A percentile compares a stretch with the other conserved stretches of the same genome.
Evolutionary conservation across 2,888 invertebrate genomes (phyloP).

Genomic region (Epicampocera succincta): DNA sequence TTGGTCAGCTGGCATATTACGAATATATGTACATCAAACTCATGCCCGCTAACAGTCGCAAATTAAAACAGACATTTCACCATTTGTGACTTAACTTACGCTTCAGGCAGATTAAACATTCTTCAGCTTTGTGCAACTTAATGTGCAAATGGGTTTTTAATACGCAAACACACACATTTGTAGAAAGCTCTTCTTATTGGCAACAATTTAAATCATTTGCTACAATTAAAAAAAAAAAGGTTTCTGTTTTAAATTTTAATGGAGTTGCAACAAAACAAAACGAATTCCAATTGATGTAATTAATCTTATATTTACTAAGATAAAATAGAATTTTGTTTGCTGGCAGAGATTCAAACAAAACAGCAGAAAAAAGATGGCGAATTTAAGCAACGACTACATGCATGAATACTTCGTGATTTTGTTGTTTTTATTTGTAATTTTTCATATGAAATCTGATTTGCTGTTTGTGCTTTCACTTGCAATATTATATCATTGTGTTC

Average conservation of each 20-base stretch:
- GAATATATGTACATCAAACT: no score
- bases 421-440: background rate
- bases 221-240: constrained; percentile 1
- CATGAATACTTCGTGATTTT: background rate
- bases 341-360: background rate
- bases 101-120: constrained; percentile 38
- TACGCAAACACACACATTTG: background rate
- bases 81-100: constrained; percentile 37
- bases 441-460: background rate
- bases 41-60: background rate
- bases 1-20: no score
- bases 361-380: constrained; percentile 1
- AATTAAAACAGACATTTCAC: constrained; percentile 5
- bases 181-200: background rate
- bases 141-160: background rate
- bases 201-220: constrained; percentile 9
- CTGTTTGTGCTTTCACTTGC: background rate
- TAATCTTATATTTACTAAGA: constrained; percentile 46
- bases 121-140: background rate
- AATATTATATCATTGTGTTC: constrained; percentile 10
- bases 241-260: constrained; percentile 12
- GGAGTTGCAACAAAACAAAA: constrained; percentile 35
- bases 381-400: constrained; percentile 6
- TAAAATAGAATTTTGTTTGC: constrained; percentile 40
- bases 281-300: constrained; percentile 43